phyloP scores from a whole-genome alignment of 2,113 vertebrate genomes.

The Plectropomus leopardus region DNA sequence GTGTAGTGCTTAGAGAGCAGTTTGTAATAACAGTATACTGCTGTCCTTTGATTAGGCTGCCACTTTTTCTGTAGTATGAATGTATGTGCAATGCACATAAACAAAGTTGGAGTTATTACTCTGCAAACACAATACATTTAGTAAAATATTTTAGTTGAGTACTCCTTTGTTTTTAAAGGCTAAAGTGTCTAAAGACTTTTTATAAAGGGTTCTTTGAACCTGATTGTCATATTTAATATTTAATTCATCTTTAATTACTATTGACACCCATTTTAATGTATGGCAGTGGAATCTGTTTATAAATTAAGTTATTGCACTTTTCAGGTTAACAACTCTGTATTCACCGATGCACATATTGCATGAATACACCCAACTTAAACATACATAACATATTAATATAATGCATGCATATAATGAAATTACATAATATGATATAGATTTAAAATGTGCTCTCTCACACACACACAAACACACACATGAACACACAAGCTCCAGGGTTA shows the following conservation, averaged over 20 bases:
- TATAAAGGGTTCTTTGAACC: neutral
- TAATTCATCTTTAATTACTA: neutral
- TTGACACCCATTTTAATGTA: neutral
- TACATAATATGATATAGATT: neutral
- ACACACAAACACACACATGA: neutral
- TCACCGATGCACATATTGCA: neutral
- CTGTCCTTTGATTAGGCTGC: conserved; percentile 34
- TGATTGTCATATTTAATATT: neutral
- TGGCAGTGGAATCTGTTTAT: neutral
- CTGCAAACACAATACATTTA: too few species aligned
- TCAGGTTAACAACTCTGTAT: neutral
- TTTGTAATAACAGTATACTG: conserved; percentile 37
- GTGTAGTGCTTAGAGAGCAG: conserved; percentile 62
- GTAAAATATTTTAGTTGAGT: neutral
- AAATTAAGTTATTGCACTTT: neutral
- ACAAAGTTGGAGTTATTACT: neutral
- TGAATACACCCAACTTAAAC: neutral
- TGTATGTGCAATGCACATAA: neutral
- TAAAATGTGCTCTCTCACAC: conserved; percentile 4
- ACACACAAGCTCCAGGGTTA: conserved; percentile 15
- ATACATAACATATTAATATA: neutral
- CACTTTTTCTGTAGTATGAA: neutral
- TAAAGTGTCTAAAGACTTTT: neutral
- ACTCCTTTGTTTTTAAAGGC: neutral
- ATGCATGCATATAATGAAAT: conserved; percentile 11